These are phyloP conservation scores for Callithrix jacchus DNA, from an alignment of 2,113 vertebrate species.

Conservation along the genomic window DNA sequence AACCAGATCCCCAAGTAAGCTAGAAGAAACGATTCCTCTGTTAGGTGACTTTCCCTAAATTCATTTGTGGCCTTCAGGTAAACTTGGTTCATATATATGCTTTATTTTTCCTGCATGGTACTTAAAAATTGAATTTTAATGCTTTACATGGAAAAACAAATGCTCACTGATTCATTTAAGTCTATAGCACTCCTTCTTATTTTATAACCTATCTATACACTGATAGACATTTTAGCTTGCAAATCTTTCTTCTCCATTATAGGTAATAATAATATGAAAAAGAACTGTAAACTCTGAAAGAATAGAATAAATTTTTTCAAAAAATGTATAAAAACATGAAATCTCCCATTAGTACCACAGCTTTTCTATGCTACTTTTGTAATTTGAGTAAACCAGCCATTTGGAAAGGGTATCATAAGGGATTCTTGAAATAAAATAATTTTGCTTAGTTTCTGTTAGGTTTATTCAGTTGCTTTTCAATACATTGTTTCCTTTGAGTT, in stretches of 20 bases:
- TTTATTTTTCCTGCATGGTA: background rate
- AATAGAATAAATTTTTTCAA: background rate
- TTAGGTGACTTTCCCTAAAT: background rate
- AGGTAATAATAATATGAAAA: background rate
- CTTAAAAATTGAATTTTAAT: background rate
- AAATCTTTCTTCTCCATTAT: background rate
- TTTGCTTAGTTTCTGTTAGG: background rate
- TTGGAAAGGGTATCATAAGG: background rate
- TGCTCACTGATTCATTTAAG: background rate
- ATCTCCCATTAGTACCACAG: background rate
- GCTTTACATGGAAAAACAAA: background rate
- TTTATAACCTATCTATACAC: background rate
- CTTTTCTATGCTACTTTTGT: background rate
- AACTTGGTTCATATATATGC: background rate
- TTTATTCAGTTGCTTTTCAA: background rate
- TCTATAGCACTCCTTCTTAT: background rate
- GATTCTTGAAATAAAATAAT: background rate
- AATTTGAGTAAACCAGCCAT: background rate
- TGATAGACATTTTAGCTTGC: background rate
- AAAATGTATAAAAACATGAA: background rate
- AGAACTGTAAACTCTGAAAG: background rate
- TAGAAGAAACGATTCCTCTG: background rate
- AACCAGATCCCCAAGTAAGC: background rate
- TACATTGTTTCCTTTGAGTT: background rate
- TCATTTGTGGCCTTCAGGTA: background rate